These are phyloP conservation scores for Melanophora roralis DNA, from an alignment of 2,888 invertebrate species.

Conservation along the genomic window DNA sequence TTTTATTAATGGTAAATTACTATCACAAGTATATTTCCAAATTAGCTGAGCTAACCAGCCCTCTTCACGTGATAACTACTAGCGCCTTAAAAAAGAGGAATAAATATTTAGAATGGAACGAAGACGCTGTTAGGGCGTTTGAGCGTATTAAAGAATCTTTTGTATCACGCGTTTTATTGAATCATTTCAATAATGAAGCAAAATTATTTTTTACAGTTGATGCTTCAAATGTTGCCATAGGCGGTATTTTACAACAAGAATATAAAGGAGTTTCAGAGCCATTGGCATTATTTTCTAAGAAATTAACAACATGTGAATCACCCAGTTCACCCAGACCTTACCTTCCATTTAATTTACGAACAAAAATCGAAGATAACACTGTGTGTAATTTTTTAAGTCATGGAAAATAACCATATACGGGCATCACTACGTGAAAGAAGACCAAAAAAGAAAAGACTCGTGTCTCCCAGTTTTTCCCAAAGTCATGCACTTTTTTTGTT, in stretches of 20 bases:
- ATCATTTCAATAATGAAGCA: no score
- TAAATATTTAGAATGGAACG: not conserved
- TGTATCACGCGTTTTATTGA: no score
- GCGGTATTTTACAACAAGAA: no score
- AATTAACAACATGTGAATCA: not conserved
- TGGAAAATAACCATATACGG: no score
- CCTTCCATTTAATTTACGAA: not conserved
- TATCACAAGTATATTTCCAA: not conserved
- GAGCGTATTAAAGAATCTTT: not conserved
- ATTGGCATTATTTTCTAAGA: not conserved
- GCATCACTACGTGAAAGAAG: no score
- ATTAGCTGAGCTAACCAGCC: not conserved
- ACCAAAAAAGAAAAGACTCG: no score
- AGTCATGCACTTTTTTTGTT: no score
- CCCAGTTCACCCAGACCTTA: not conserved
- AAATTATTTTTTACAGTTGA: not conserved
- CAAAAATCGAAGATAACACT: no score
- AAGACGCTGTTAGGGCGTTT: not conserved
- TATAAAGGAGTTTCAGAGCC: not conserved
- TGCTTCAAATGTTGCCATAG: no score
- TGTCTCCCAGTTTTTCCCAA: no score
- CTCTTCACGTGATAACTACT: not conserved
- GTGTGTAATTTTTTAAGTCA: no score
- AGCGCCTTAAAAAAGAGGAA: no score
- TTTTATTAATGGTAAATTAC: slow-evolving; percentile 1